Base-by-base conservation (phyloP, 1,140 invertebrate species). In the Drosophila neocordata region DNA sequence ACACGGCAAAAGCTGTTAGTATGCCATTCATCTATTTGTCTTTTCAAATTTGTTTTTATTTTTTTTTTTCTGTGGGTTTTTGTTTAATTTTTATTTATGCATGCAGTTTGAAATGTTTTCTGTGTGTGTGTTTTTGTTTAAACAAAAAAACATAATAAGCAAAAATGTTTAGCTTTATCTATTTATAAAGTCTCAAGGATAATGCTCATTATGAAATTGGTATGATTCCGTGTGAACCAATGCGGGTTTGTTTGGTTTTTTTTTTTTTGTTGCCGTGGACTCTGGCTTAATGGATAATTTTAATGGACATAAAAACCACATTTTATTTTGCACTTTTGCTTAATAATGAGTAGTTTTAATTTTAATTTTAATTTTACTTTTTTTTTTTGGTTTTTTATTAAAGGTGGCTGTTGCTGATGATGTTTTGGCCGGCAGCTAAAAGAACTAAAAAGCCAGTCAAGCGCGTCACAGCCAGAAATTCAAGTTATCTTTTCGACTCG, bases 41-140 rank as follows among this genome's bases (percentile, higher is more conserved):
- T 60, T 77, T 64, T 66, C 24, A 51, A 37, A 37, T 57, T 66
- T 62, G 66, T 66, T 65, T 37, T 48, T 56, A 64, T 59, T 57
- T 68, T 65, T 70, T 76, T n/a, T n/a, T n/a, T n/a, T n/a, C n/a
- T n/a, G n/a, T 44, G 65, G 48, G 53, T 69, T 79, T 74, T 66
- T 69, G 77, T 74, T 66, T 78, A 69, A 44, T 44, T 44, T 88
- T 82, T 88, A 88, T 82, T 85, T 85, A 85, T 85, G 62, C 63
- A 85, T 85, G 78, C 82, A 78, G 65, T 69, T 58, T 67, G 57
- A 64, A 80, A 77, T 63, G 63, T 69, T 67, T 71, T 53, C 60
- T 37, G 51, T 62, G 66, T 69, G 48, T 68, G 61, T 56, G 65
- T 63, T 71, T 78, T 87, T 85, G 67, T 78, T 87, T 73, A 79